These are phyloP conservation scores for Eupeodes luniger DNA, from an alignment of 2,888 invertebrate genomes.

Conservation along the genomic window DNA sequence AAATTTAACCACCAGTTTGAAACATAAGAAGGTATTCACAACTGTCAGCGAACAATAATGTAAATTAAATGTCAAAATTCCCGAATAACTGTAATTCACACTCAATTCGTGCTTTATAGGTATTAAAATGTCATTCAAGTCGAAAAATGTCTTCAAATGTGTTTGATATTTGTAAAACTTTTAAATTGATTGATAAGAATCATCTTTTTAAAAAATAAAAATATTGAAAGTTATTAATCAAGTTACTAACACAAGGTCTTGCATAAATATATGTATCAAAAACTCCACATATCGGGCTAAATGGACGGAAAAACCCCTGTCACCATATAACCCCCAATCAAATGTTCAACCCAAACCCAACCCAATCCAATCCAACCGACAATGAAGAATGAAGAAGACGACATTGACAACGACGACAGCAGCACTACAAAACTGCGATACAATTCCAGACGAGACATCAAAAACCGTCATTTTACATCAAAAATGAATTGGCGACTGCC, in stretches of 20 bases:
- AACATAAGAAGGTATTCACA: too few relatives aligned
- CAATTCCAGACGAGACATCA: conserved; percentile 70
- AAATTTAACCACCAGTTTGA: too few relatives aligned
- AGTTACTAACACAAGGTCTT: conserved; percentile 39
- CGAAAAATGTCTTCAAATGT: too few relatives aligned
- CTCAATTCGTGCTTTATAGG: too few relatives aligned
- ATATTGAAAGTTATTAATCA: not conserved
- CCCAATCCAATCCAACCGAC: conserved; percentile 7
- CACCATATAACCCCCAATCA: conserved; percentile 28
- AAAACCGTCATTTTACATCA: conserved; percentile 72
- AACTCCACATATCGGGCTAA: conserved; percentile 58
- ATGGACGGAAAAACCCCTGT: conserved; percentile 26
- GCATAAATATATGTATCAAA: conserved; percentile 20
- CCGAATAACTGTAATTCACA: too few relatives aligned
- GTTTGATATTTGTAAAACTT: not conserved
- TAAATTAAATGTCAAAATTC: too few relatives aligned
- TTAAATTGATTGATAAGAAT: not conserved
- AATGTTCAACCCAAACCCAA: too few relatives aligned
- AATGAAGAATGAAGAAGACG: conserved; percentile 23
- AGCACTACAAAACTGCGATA: conserved; percentile 34
- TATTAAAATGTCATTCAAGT: too few relatives aligned
- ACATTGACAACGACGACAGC: conserved; percentile 35
- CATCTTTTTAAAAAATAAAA: not conserved
- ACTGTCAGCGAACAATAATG: too few relatives aligned
- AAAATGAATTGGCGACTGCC: conserved; percentile 71